These are phyloP conservation scores for Liposcelis brunnea DNA, from an alignment of 2,888 invertebrate species.

Conservation along the genomic window DNA sequence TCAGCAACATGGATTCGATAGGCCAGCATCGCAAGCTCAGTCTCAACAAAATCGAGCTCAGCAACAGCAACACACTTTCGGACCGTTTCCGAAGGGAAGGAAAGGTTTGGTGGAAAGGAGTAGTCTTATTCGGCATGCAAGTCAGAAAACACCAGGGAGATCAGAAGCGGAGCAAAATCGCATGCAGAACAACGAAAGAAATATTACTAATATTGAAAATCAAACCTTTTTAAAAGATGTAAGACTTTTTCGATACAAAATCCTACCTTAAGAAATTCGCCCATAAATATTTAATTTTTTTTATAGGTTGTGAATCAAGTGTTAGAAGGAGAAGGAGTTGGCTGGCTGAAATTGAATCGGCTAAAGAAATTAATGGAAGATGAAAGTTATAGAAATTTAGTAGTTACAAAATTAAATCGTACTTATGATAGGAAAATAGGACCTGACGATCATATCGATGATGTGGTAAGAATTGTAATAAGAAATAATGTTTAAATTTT, in stretches of 20 bases:
- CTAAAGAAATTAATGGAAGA: slow-evolving; percentile 96
- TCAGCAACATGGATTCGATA: slow-evolving; percentile 9
- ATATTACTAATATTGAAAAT: slow-evolving; percentile 72
- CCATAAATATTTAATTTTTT: too few species aligned
- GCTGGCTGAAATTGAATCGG: slow-evolving; percentile 87
- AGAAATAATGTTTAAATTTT: too few species aligned
- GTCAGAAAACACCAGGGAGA: slow-evolving; percentile 23
- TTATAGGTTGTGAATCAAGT: slow-evolving; percentile 70
- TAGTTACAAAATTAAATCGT: slow-evolving; percentile 85
- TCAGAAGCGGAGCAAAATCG: slow-evolving; percentile 41
- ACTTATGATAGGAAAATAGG: slow-evolving; percentile 84
- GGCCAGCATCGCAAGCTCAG: slow-evolving; percentile 15
- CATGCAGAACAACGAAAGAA: slow-evolving; percentile 48
- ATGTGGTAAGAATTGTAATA: slow-evolving; percentile 55
- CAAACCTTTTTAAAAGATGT: slow-evolving; percentile 87
- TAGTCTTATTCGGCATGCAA: slow-evolving; percentile 69
- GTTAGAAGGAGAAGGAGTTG: slow-evolving; percentile 82
- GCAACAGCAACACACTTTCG: slow-evolving; percentile 33
- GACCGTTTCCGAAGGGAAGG: slow-evolving; percentile 55
- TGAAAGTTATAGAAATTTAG: slow-evolving; percentile 91
- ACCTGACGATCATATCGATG: slow-evolving; percentile 92
- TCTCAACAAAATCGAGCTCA: slow-evolving; percentile 21
- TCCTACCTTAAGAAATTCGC: too few species aligned
- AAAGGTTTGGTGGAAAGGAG: slow-evolving; percentile 79
- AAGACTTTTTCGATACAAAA: slow-evolving; percentile 21